phyloP scores from a whole-genome alignment of 2,113 vertebrate genomes.

The Tor tambroides region DNA sequence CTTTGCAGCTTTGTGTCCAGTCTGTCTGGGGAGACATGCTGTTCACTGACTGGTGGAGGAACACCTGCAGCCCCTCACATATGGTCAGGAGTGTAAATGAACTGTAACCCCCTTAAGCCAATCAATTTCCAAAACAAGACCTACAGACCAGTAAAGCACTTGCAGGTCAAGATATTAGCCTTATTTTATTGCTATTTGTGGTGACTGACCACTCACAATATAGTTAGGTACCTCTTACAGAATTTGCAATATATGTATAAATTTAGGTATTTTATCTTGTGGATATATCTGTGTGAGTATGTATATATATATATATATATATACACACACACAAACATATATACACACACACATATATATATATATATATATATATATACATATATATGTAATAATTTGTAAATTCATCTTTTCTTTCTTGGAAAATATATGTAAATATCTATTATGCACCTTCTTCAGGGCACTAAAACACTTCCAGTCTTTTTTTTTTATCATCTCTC shows the following conservation, averaged over 20 bases:
- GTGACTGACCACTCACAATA: background rate
- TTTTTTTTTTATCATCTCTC: no score
- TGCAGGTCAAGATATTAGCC: background rate
- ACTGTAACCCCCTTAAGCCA: slow-evolving; percentile 21
- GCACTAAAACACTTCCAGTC: no score
- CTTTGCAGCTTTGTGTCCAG: slow-evolving; percentile 45
- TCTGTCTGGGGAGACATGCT: slow-evolving; percentile 33
- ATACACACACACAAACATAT: no score
- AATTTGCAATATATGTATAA: background rate
- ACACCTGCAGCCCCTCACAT: slow-evolving; percentile 9
- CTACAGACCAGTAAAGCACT: background rate
- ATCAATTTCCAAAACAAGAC: slow-evolving; percentile 17
- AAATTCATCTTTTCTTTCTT: no score
- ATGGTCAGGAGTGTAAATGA: background rate
- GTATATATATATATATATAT: no score
- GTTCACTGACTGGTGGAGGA: slow-evolving; percentile 29
- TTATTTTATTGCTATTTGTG: background rate
- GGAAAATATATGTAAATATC: no score
- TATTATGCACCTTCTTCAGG: no score
- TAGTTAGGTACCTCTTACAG: background rate
- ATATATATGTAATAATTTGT: no score
- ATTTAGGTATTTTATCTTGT: background rate
- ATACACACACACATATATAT: no score
- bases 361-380: no score
- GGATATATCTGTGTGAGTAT: no score